Conservation (phyloP, 2,888 invertebrate genomes). For the Julus scanicus region DNA sequence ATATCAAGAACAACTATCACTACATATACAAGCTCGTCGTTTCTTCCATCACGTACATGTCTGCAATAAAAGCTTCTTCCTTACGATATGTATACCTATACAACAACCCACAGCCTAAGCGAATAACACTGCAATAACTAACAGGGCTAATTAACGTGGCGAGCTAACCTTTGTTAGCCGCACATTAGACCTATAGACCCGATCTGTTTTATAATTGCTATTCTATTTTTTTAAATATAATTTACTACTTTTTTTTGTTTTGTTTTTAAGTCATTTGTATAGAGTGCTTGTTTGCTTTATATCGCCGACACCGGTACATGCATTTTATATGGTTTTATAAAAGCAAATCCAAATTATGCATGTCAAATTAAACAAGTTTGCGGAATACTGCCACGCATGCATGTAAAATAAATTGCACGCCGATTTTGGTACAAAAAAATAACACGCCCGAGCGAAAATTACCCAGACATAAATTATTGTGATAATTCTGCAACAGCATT, state of each 20-base stretch:
- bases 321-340: slow-evolving; percentile 13
- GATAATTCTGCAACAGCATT: neutral
- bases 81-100: neutral
- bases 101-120: neutral
- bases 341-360: slow-evolving; percentile 37
- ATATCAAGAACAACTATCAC: neutral
- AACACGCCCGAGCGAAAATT: neutral
- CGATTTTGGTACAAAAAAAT: neutral
- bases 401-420: slow-evolving; percentile 31
- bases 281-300: neutral
- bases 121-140: neutral
- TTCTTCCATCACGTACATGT: neutral
- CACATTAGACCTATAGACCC: neutral
- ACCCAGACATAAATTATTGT: neutral
- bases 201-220: neutral
- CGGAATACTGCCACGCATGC: slow-evolving; percentile 5
- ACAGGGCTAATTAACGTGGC: neutral
- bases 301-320: neutral
- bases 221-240: neutral
- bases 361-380: slow-evolving; percentile 18
- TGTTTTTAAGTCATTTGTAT: neutral
- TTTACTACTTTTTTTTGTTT: neutral
- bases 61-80: neutral
- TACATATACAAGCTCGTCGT: neutral
- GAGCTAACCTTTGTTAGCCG: neutral